Base-by-base conservation (phyloP, 2,797 vertebrate species). In the Austrolebias charrua region DNA sequence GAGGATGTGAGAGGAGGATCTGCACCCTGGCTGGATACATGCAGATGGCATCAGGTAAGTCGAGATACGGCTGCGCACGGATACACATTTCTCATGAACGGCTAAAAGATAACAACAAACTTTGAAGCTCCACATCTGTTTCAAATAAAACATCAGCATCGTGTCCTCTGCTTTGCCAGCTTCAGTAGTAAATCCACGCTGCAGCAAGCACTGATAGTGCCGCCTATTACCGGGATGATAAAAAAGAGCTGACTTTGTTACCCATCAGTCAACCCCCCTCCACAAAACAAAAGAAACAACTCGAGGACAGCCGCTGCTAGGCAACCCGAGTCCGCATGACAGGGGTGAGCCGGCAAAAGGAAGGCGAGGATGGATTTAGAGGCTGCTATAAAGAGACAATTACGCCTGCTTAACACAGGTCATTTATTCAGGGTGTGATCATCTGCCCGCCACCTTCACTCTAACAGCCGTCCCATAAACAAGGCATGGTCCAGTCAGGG, bases 21-120 rank as follows among this genome's bases (percentile, higher is more conserved):
- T 98, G 96, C 90, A 95, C 94, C 63, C 91, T 98, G 88, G 95
- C 95, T 12, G 94, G 95, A 65, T 97, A 97, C 93, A 95, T 96
- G 93, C 96, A 98, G 92, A 95, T 94, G 86, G 94, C 96, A 31
- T 87, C 95, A 89, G 95, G 96, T 95, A 59, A 86, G 94, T 90
- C n/a, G 31, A 68, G 29, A 65, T 4, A 38, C 45, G 19, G 62
- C 51, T 8, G 38, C 11, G 44, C 54, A 57, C 64, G n/a, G 4
- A 1, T 20, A 33, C 5, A 19, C 12, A 3, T 7, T 61, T 31
- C 14, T 57, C 49, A 51, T n/a, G 13, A 47, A 56, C 15, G n/a
- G 29, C 5, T 12, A 6, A 13, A 1, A 55, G 16, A 49, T 10
- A 46, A 50, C 2, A 53, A 51, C 55, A 42, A 47, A 48, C 3